Evolutionary conservation across 2,888 invertebrate species (phyloP), one percentile per base, ranked within the genome.

Genomic region (Acleris laterana): DNA sequence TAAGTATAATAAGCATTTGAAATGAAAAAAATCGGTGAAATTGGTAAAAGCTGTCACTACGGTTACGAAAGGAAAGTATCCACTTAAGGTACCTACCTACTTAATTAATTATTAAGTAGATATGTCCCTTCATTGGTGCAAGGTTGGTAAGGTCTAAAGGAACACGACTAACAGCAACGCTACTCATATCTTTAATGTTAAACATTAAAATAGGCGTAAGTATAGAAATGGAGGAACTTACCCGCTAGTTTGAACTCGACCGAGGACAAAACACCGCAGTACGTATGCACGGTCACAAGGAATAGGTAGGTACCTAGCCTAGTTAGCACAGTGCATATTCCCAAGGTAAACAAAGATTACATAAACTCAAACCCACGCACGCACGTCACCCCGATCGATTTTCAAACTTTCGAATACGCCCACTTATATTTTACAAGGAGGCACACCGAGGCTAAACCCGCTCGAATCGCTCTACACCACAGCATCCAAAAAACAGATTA

Each of bases 291-390:
- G 63, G 51, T 53, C 51, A 20, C 68, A 70, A 72, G 76, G 74
- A 72, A 73, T 77, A 76, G 76, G 74, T 77, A 77, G 79, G n/a
- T 81, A 82, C 78, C 72, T 77, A 78, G 75, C 76, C 77, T 78
- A 80, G 79, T 82, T 80, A 80, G 81, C 84, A 83, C 84, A 82
- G 87, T 90, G 90, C 91, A 90, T 89, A 88, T 89, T 87, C 83
- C 89, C 88, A 92, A 92, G 88, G 91, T 92, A 93, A 93, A 93
- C 92, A 93, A 93, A 91, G 87, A 91, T 93, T 92, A 92, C 90
- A 90, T 91, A 90, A 93, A 92, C 84, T 86, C 82, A 90, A 91
- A 90, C 91, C 90, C 89, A 93, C 91, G 91, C 90, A 91, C 90
- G 87, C 89, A 90, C 92, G 89, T 89, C 87, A 88, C 87, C 65